These are phyloP conservation scores for Aelia acuminata DNA, from an alignment of 2,888 invertebrate genomes.

Conservation along the genomic window DNA sequence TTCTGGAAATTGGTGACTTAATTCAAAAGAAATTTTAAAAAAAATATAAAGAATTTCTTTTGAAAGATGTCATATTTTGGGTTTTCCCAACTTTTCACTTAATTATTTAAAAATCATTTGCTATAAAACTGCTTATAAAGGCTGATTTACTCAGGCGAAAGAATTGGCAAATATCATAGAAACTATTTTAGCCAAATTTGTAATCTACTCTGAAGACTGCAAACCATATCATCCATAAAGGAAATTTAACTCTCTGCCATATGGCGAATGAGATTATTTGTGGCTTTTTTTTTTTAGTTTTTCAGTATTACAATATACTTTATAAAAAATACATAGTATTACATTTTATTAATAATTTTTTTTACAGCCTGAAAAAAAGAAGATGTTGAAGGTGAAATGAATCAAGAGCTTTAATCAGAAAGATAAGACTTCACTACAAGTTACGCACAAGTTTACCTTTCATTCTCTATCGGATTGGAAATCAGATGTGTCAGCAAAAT, in stretches of 20 bases:
- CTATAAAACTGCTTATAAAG: no score
- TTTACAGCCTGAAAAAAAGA: conserved; percentile 66
- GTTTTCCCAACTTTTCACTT: no score
- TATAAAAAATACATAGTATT: not conserved
- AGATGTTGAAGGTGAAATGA: conserved; percentile 62
- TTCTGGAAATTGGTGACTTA: no score
- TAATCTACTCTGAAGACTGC: no score
- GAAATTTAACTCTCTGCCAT: not conserved
- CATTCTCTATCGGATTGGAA: not conserved
- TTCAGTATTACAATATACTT: not conserved
- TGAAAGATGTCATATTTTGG: no score
- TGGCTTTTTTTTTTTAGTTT: not conserved
- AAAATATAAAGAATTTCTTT: no score
- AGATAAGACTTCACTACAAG: conserved; percentile 22
- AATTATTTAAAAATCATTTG: no score
- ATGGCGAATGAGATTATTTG: not conserved
- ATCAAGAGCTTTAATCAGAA: conserved; percentile 17
- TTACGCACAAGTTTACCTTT: conserved; percentile 25
- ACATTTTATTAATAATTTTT: not conserved
- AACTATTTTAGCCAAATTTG: no score
- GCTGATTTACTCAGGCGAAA: no score
- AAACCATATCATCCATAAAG: not conserved
- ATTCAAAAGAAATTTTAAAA: no score
- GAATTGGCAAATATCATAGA: no score
- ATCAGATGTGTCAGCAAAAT: not conserved